A percentile compares a stretch with the other conserved stretches of the same genome.
These are phyloP conservation scores for Andrena chrysosceles DNA, from an alignment of 2,888 invertebrate species.

Conservation along the genomic window DNA sequence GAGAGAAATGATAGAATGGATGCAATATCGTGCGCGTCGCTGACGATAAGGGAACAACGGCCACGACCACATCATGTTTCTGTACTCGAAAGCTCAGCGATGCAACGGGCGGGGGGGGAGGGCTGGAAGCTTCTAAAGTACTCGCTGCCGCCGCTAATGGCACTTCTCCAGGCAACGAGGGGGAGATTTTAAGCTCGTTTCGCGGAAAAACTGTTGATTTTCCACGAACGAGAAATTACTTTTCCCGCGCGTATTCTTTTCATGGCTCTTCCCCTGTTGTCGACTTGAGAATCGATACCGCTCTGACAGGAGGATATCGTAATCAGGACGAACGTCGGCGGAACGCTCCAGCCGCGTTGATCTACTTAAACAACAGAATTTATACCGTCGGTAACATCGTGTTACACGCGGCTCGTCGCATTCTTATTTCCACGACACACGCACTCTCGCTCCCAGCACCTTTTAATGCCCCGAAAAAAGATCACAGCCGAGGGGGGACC, in stretches of 20 bases:
- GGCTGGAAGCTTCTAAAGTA: slow-evolving; percentile 80
- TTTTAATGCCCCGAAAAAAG: slow-evolving; percentile 4
- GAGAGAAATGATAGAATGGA: slow-evolving; percentile 56
- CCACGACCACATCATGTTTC: slow-evolving; percentile 67
- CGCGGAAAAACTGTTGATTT: slow-evolving; percentile 82
- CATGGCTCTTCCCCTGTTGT: not conserved
- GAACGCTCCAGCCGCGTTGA: not conserved
- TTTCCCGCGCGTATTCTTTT: slow-evolving; percentile 40
- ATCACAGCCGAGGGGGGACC: slow-evolving; percentile 18
- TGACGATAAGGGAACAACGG: slow-evolving; percentile 67
- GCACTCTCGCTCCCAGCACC: not conserved
- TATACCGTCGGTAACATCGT: not conserved
- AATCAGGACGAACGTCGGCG: not conserved
- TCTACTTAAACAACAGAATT: slow-evolving; percentile 7
- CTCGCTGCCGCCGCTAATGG: slow-evolving; percentile 78
- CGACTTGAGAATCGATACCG: slow-evolving; percentile 35
- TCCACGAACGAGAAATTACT: slow-evolving; percentile 69
- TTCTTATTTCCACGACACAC: not conserved
- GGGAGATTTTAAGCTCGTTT: slow-evolving; percentile 80
- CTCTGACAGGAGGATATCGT: not conserved
- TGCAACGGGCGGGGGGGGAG: slow-evolving; percentile 55
- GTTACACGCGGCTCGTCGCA: not conserved
- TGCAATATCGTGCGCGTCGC: slow-evolving; percentile 69
- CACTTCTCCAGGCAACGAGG: slow-evolving; percentile 74
- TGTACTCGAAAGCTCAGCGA: slow-evolving; percentile 72